Evolutionary conservation across 2,797 vertebrate genomes (phyloP).

Genomic region (Microctenopoma stevenorrisi): DNA sequence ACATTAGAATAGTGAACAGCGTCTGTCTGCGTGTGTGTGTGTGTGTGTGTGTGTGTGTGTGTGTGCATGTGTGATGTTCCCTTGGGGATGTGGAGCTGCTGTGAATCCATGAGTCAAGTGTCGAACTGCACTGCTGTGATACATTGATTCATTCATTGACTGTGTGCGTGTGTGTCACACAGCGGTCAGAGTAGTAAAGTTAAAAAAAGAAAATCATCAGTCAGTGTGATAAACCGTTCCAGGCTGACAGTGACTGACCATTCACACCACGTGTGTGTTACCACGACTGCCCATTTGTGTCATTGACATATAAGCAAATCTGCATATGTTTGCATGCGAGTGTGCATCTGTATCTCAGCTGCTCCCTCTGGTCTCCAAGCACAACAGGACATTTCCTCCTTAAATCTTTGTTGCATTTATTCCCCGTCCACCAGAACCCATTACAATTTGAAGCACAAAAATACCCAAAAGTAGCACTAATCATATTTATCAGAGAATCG

Average conservation of each 20-base stretch:
- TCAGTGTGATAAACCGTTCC: neutral
- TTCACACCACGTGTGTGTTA: slow-evolving; percentile 3
- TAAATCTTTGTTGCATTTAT: neutral
- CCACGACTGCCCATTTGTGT: neutral
- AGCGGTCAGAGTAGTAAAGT: slow-evolving; percentile 28
- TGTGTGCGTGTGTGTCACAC: slow-evolving; percentile 26
- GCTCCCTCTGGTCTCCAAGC: no score
- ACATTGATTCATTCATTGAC: slow-evolving; percentile 52
- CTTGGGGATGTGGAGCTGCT: slow-evolving; percentile 30
- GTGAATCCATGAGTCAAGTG: slow-evolving; percentile 67
- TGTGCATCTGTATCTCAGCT: neutral
- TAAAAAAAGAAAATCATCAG: neutral
- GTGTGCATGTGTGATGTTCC: neutral
- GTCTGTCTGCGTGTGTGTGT: slow-evolving; percentile 4
- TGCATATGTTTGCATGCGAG: neutral
- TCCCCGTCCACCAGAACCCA: neutral
- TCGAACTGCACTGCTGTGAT: slow-evolving; percentile 57
- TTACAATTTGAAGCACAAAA: neutral
- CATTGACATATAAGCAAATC: neutral
- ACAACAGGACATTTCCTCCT: no score
- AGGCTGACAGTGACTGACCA: slow-evolving; percentile 4
- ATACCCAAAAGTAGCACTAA: neutral
- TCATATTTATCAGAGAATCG: neutral
- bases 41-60: neutral
- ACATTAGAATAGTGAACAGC: slow-evolving; percentile 50